Base-by-base conservation (phyloP, 2,888 invertebrate species). In the Spodoptera exigua region DNA sequence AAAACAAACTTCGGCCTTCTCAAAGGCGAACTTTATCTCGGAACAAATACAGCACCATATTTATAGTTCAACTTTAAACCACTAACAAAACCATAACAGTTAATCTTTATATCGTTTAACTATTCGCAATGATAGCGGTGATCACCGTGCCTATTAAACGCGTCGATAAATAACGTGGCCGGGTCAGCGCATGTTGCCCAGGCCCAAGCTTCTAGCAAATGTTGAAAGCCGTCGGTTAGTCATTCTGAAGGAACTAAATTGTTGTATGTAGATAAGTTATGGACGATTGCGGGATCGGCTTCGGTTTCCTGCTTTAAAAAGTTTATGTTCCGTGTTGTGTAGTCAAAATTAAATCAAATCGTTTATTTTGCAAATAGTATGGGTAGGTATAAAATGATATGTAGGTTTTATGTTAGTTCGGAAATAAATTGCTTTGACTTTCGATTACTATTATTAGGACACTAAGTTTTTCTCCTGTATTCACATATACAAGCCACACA, bases 171-270 rank as follows among this genome's bases (percentile, higher is more conserved):
- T 76, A 74, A 76, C 64, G 44, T 58, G 62, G 51, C 62, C 53
- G 69, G 75, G 76, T 76, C 76, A 76, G 76, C 60, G 68, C 59
- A 62, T 74, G 76, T 76, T 55, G 72, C 70, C 72, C 65, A 36
- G 35, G 60, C 70, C 60, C 76, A 70, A 57, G 74, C 74, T 74
- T 48, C 74, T 62, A 63, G 69, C 66, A 70, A 74, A 75, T 72
- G 75, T 72, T 73, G 70, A 61, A 69, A 70, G 66, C 65, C 48
- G 47, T 61, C 71, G 62, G 57, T 71, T 51, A 71, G 57, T 70
- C 67, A 67, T 71, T 70, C 52, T 69, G 71, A 54, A 69, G 55
- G 55, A 66, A 41, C 71, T 69, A 70, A 70, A 69, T 69, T 69
- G 71, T 70, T 69, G 71, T 70, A 60, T 70, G 55, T 55, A 59